Base-by-base conservation (phyloP, 2,888 invertebrate species). In the Andrena flavipes region DNA sequence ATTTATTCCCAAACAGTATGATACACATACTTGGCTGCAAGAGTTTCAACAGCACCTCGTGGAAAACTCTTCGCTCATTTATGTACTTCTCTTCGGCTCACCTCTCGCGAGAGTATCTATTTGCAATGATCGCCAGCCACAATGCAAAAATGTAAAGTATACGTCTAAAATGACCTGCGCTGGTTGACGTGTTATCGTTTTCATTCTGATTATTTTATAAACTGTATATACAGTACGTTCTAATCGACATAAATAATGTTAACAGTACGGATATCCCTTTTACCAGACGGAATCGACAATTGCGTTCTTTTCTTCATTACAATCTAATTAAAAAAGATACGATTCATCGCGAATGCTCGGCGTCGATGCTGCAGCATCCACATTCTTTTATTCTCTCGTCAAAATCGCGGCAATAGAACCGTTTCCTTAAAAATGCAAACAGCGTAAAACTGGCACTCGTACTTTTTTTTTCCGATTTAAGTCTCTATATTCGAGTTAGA, bases 111-210 rank as follows among this genome's bases (percentile, higher is more conserved):
- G 49, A 80, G 64, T 54, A 75, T 72, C 70, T 75, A 84, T 60
- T 72, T 74, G 76, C 76, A 80, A 84, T 78, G 62, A 77, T 77
- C 65, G 51, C 74, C 84, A 88, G 84, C 67, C 80, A 82, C 80
- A 84, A 86, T 87, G 84, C 79, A 87, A 86, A 86, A 86, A 84
- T 87, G 88, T 87, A 76, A 88, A 80, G 73, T 84, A 78, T 80
- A 48, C 68, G 33, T 74, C 72, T 65, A 80, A 86, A 81, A 72
- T 72, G 79, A 76, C 51, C 72, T 76, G 62, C 56, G 63, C 81
- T 78, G 80, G 80, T 86, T 77, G 67, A 73, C 74, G 35, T 78
- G 60, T 65, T 67, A 69, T 5, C 60, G 68, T 67, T 35, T 80
- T 65, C 26, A 16, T 70, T 71, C 70, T 60, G 71, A 76, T 87